These are phyloP conservation scores for Drosophila testacea DNA, from an alignment of 2,888 invertebrate species.

Conservation along the genomic window DNA sequence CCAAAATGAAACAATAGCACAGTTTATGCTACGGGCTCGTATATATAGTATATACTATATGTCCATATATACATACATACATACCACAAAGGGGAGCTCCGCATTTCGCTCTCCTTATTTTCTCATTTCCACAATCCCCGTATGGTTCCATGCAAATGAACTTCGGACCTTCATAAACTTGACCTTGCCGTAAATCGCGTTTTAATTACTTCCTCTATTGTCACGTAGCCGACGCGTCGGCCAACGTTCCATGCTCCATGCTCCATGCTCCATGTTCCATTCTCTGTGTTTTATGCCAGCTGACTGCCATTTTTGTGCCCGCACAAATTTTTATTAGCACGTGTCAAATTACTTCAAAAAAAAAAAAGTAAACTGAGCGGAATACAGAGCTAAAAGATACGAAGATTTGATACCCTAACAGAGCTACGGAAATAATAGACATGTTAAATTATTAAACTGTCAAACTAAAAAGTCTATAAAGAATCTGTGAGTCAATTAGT, in stretches of 20 bases:
- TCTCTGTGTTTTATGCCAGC: constrained; percentile 21
- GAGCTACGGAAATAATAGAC: too few relatives aligned
- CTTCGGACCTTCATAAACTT: constrained; percentile 78
- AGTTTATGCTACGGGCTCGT: constrained; percentile 49
- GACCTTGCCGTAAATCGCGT: constrained; percentile 78
- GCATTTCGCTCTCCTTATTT: constrained; percentile 9
- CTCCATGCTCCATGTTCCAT: constrained; percentile 6
- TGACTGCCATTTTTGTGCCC: constrained; percentile 65
- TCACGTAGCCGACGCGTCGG: constrained; percentile 68
- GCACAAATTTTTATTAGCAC: constrained; percentile 76
- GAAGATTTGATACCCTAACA: constrained; percentile 21
- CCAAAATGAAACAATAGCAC: constrained; percentile 38
- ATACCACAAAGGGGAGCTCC: not conserved
- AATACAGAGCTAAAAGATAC: constrained; percentile 7
- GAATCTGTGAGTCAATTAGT: too few relatives aligned
- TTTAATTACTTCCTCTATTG: constrained; percentile 78
- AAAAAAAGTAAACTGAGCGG: constrained; percentile 13
- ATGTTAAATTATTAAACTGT: too few relatives aligned
- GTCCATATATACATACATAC: not conserved
- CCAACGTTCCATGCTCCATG: constrained; percentile 32
- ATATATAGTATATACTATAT: not conserved
- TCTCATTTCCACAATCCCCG: constrained; percentile 3
- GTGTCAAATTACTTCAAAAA: constrained; percentile 71
- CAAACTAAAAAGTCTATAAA: too few relatives aligned
- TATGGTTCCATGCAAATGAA: constrained; percentile 66